A percentile compares a stretch with the other conserved stretches of the same genome.
Conservation (phyloP, 2,888 invertebrate species). For the Ichneumoninae sp. region DNA sequence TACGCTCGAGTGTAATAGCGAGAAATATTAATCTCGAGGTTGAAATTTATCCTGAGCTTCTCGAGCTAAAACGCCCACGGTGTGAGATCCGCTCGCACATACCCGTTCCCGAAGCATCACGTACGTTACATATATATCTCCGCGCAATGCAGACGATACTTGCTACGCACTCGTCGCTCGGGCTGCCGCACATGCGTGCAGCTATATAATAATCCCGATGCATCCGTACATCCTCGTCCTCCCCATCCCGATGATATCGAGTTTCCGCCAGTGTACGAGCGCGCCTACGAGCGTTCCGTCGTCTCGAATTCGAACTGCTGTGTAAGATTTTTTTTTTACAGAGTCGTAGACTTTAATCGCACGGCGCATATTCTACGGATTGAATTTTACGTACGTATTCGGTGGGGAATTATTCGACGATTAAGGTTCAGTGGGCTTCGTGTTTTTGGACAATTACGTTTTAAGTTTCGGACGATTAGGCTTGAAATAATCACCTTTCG, state of each 20-base stretch:
- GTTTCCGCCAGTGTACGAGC: conserved; percentile 33
- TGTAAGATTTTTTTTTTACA: background rate
- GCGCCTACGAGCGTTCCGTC: conserved; percentile 5
- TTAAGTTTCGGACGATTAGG: no score
- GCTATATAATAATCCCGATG: conserved; percentile 35
- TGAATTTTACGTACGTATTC: background rate
- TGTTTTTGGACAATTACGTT: background rate
- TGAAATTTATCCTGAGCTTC: conserved; percentile 8
- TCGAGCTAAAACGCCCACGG: conserved; percentile 18
- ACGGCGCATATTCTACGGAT: background rate
- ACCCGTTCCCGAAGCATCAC: conserved; percentile 2
- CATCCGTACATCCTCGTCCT: conserved; percentile 28
- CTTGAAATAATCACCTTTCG: background rate
- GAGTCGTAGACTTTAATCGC: background rate
- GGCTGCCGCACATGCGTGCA: conserved; percentile 1
- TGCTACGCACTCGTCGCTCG: conserved; percentile 37
- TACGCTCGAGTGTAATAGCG: background rate
- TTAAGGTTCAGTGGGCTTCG: background rate
- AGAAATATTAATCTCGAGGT: conserved; percentile 18
- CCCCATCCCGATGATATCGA: conserved; percentile 28
- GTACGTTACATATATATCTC: background rate
- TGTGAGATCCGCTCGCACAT: background rate
- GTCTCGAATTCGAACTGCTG: conserved; percentile 4
- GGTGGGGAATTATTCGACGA: background rate
- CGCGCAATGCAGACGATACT: conserved; percentile 21